Evolutionary conservation across 2,113 vertebrate genomes (phyloP).

Genomic region (Labeo catla): DNA sequence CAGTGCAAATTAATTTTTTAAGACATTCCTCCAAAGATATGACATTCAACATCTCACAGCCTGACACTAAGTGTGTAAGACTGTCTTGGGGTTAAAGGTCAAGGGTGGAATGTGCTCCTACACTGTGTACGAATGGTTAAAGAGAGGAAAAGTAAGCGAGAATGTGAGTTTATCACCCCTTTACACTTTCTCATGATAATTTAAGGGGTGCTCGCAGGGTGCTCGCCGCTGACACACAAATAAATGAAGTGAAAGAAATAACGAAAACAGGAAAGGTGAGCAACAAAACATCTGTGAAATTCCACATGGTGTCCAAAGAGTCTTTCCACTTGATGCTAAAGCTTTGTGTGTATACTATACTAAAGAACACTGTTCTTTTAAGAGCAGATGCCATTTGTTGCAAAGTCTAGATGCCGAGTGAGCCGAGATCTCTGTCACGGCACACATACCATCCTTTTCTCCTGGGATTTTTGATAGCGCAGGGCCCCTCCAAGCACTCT

Average conservation of each 20-base stretch:
- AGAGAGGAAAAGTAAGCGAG: background rate
- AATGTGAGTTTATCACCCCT: background rate
- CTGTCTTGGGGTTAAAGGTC: slow-evolving; percentile 29
- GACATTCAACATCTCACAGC: slow-evolving; percentile 68
- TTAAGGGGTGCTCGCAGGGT: background rate
- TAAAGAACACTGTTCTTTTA: slow-evolving; percentile 25
- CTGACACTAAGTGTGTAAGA: slow-evolving; percentile 13
- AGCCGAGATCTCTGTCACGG: background rate
- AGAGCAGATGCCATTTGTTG: background rate
- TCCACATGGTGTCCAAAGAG: background rate
- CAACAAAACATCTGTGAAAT: background rate
- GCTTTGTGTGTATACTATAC: background rate
- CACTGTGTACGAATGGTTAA: background rate
- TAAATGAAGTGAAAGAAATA: slow-evolving; percentile 15
- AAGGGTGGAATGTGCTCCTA: slow-evolving; percentile 30
- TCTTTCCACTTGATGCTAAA: background rate
- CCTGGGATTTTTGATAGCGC: background rate
- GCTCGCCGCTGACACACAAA: background rate
- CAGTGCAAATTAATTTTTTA: slow-evolving; percentile 74
- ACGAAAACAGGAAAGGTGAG: background rate
- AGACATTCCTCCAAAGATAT: slow-evolving; percentile 72
- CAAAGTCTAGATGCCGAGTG: background rate
- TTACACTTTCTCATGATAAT: background rate
- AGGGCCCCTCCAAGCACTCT: slow-evolving; percentile 33
- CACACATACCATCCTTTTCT: slow-evolving; percentile 11